These are phyloP conservation scores for Hyperoplus immaculatus DNA, from an alignment of 2,797 vertebrate genomes.

Conservation along the genomic window DNA sequence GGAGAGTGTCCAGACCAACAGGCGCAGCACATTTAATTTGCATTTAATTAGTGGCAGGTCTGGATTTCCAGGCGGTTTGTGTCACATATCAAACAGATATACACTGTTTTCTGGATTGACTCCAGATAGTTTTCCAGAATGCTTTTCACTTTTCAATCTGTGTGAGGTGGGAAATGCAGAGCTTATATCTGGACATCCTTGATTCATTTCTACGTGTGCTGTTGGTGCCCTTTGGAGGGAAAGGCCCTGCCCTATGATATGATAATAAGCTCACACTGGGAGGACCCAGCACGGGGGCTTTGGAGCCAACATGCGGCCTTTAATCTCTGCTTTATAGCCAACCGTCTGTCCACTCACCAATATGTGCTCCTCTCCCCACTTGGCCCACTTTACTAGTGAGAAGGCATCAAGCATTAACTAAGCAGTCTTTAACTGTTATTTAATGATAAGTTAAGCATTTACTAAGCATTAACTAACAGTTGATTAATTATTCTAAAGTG, in stretches of 20 bases:
- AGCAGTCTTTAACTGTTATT: too few relatives aligned
- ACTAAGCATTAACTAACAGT: too few relatives aligned
- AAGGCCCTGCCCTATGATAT: too few relatives aligned
- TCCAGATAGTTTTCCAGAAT: constrained; percentile 18
- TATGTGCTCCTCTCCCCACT: constrained; percentile 23
- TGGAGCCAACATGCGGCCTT: constrained; percentile 52
- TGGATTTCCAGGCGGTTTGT: background rate
- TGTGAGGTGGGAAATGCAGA: background rate
- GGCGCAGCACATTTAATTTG: too few relatives aligned
- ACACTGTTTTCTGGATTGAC: constrained; percentile 8
- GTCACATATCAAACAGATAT: constrained; percentile 13
- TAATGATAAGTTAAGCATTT: too few relatives aligned
- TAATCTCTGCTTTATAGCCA: constrained; percentile 50
- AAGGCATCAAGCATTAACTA: too few relatives aligned
- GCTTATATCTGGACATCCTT: background rate
- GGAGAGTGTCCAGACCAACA: too few relatives aligned
- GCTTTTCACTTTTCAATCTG: background rate
- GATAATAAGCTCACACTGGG: constrained; percentile 22
- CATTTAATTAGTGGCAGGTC: too few relatives aligned
- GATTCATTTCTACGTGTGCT: background rate
- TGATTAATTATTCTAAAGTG: background rate
- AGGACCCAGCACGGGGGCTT: constrained; percentile 46
- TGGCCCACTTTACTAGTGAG: constrained; percentile 16
- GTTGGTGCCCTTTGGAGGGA: too few relatives aligned
- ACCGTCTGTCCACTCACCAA: constrained; percentile 26